Base-by-base conservation (phyloP, 2,797 vertebrate species). In the Columba guinea region DNA sequence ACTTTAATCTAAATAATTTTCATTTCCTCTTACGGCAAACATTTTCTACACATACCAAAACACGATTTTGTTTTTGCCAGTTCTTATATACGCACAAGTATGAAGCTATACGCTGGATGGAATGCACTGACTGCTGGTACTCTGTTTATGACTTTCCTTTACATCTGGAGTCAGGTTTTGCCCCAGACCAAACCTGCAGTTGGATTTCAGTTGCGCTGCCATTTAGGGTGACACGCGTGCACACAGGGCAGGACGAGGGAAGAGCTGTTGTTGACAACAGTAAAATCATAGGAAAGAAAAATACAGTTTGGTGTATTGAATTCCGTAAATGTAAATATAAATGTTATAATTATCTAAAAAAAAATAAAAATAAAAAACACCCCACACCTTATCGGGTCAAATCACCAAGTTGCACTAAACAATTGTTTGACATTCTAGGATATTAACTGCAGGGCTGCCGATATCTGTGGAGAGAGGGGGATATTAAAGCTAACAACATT, bases 1-100 rank as follows among this genome's bases (percentile, higher is more conserved):
- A 95, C 95, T 97, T 95, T 94, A 91, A 91, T 83, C 89, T 91
- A 95, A 96, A 97, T 95, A 96, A 96, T 97, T 96, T 93, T 96
- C 89, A 92, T 95, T 96, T 97, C 94, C 90, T 81, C 88, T 95
- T 90, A 67, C 4, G 1, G 56, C 46, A 90, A 90, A 94, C 30
- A 70, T 91, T 93, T 94, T 95, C 92, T 80, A 32, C 87, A 28
- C 48, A 37, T 82, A 93, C 92, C 80, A 82, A 89, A 87, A 48
- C n/a, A 71, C 64, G 83, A 89, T 87, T 96, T 95, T 69, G 73
- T 6, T 60, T 86, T 84, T 93, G 93, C 87, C 76, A 53, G 78
- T 53, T 84, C 87, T 87, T 77, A 70, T 32, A 34, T 17, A 20
- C 75, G 90, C 75, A 75, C 6, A 39, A 63, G 58, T 52, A 90